Evolutionary conservation across 2,113 vertebrate species (phyloP), one percentile per base, ranked within the genome.

Genomic region (Fregata magnificens): DNA sequence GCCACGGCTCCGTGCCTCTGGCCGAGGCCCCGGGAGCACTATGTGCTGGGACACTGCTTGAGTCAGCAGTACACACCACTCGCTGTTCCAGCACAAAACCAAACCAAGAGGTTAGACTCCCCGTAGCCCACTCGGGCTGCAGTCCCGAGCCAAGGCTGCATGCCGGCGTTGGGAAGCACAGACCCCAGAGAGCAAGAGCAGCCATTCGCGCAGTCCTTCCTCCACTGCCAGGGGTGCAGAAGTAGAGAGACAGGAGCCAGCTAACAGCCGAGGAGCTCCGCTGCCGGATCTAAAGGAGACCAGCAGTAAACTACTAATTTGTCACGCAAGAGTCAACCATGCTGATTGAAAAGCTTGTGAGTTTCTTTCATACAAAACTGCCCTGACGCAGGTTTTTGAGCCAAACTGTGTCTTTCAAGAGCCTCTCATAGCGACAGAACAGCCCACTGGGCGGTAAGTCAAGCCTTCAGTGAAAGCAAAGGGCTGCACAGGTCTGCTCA

Each of bases 151-250:
- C 3, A 12, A 10, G n/a, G 44, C 28, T 11, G n/a, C 5, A 2
- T 11, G 44, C n/a, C 2, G 5, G 22, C 6, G 1, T 16, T 11
- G 40, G 53, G 72, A 44, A n/a, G 53, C 71, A 10, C 71, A 34
- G 47, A 20, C 13, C 7, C 38, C 1, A 2, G 21, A 40, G 16
- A 34, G n/a, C 9, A 1, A 32, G 49, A 25, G 25, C 14, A 36
- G 22, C n/a, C 13, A 0, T 11, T 9, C 6, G n/a, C 14, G 11
- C 1, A 3, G n/a, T 10, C 53, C 65, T 49, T 70, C 65, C 26
- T 31, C n/a, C 0, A 1, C 61, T 22, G 32, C 24, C 3, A 1
- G 24, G 38, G 44, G 24, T 2, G 1, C 2, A 3, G 61, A n/a
- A 44, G 49, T 38, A 22, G 22, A 36, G 36, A 34, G 38, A 32